Evolutionary conservation across 1,140 invertebrate species (phyloP), one percentile per base, ranked within the genome.

Genomic region (Habropoda laboriosa): DNA sequence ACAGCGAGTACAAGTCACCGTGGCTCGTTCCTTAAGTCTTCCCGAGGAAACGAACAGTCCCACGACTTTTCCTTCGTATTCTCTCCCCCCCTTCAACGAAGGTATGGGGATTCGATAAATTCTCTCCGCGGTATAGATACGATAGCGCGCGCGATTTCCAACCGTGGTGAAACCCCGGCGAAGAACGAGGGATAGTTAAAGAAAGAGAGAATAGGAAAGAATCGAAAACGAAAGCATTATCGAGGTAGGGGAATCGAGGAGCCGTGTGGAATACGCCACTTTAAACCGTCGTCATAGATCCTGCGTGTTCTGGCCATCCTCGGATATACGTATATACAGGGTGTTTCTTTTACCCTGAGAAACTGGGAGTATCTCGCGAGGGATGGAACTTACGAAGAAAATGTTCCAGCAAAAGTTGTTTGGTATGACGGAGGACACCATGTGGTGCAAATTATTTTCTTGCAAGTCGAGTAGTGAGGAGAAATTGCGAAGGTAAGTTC

Each of bases 41-140:
- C 49, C 32, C 18, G 27, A 71, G 42, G 49, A 70, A 81, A 77
- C 64, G 57, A 68, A 61, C 55, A 47, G 35, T 6, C n/a, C 58
- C 47, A 30, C 60, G 66, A 80, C 81, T 85, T 85, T 85, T 72
- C 60, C 64, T 77, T 51, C 64, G 55, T 40, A 38, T 71, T 55
- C 40, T 24, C 51, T 8, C 38, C 32, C n/a, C n/a, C n/a, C n/a
- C n/a, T n/a, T n/a, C n/a, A 51, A 32, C 21, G 45, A 64, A 80
- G 78, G n/a, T n/a, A n/a, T n/a, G n/a, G 73, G 84, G 79, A 87
- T 89, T 86, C 87, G 80, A 89, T 90, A 89, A 90, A 89, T 90
- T 90, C 80, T 64, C 64, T 80, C 79, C 80, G 51, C 40, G 49
- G 45, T 68, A 70, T 35, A 61, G 78, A 75, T 53, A 64, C 60